These are phyloP conservation scores for Aviceda subcristata DNA, from an alignment of 2,113 vertebrate genomes.

Conservation along the genomic window DNA sequence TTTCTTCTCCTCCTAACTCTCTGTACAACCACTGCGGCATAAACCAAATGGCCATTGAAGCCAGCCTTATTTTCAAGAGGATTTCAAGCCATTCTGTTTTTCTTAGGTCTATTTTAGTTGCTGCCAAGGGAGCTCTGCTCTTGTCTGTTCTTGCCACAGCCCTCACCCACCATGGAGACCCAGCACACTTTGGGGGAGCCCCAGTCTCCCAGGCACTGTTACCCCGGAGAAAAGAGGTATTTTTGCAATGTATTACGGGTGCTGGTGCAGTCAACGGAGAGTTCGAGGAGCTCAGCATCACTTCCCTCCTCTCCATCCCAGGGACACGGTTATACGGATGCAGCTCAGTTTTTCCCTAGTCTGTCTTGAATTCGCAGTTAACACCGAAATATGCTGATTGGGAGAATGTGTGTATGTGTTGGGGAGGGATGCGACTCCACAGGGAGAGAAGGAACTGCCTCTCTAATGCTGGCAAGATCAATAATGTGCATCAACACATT, in stretches of 20 bases:
- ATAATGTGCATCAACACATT: neutral
- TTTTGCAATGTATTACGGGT: neutral
- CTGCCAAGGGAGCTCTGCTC: neutral
- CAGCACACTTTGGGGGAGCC: neutral
- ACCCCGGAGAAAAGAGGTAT: neutral
- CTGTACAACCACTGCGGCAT: accelerated
- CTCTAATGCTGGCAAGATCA: neutral
- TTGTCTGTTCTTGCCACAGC: neutral
- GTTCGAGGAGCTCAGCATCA: neutral
- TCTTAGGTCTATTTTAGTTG: neutral
- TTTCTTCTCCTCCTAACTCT: neutral
- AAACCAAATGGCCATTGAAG: neutral
- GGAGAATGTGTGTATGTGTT: neutral
- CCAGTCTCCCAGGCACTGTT: neutral
- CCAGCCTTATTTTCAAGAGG: neutral
- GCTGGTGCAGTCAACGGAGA: neutral
- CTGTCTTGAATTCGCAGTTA: neutral
- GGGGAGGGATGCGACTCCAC: neutral
- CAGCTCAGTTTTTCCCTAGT: neutral
- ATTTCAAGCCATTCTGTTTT: neutral
- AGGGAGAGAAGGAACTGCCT: neutral
- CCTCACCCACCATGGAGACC: neutral
- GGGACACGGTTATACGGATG: neutral
- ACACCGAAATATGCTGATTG: neutral
- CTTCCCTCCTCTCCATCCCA: neutral